Evolutionary conservation across 2,113 vertebrate genomes (phyloP).

Genomic region (Hemiprocne comata): DNA sequence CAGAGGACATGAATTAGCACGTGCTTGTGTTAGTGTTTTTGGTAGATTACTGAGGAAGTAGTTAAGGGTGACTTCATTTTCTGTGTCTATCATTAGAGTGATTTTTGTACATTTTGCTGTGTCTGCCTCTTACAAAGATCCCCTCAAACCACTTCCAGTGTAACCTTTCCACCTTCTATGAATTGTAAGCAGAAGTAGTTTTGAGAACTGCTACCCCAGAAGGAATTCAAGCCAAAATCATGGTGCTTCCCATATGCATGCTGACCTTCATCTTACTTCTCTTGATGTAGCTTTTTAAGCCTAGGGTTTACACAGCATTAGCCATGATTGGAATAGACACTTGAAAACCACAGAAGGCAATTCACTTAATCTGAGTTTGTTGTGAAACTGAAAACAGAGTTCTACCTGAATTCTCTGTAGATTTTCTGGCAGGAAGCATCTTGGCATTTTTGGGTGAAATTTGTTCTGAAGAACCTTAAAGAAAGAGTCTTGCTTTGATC

Average conservation of each 20-base stretch:
- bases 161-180: neutral
- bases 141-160: neutral
- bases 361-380: slow-evolving; percentile 18
- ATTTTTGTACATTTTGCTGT: neutral
- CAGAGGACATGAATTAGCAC: neutral
- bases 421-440: slow-evolving; percentile 15
- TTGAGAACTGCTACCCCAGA: neutral
- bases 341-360: slow-evolving; percentile 21
- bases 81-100: neutral
- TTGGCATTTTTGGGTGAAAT: slow-evolving; percentile 28
- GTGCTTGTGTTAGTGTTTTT: neutral
- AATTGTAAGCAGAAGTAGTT: neutral
- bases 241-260: neutral
- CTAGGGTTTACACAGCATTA: neutral
- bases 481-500: slow-evolving; percentile 49
- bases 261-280: neutral
- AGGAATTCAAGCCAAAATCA: neutral
- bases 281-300: neutral
- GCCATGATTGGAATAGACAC: slow-evolving; percentile 11
- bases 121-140: neutral
- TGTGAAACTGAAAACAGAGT: slow-evolving; percentile 25
- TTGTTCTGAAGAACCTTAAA: slow-evolving; percentile 15
- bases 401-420: slow-evolving; percentile 34
- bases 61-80: neutral
- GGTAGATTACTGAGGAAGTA: neutral